Evolutionary conservation across 2,888 invertebrate species (phyloP), one percentile per base, ranked within the genome.

Genomic region (Tenthredo distinguenda): DNA sequence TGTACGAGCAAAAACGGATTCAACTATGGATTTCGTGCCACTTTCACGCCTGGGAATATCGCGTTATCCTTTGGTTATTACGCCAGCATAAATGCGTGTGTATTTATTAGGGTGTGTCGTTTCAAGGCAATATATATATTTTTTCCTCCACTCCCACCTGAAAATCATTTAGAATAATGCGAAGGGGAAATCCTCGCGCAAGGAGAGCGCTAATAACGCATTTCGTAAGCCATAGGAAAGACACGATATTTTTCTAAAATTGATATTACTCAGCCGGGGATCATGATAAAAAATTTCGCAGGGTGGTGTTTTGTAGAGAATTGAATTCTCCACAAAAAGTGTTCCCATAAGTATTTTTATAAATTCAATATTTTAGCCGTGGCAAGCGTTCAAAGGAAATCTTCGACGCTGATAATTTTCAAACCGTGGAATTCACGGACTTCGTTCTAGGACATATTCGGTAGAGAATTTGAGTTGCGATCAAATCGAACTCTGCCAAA

Each of bases 1-100:
- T 62, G 62, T 68, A 68, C 18, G 12, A 26, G 72, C 72, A 74
- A 74, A 74, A 74, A 74, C 40, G 21, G 72, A 74, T 43, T 74
- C 43, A 74, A 40, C 26, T 43, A 74, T 74, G 72, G 72, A 74
- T 74, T 43, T 43, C 43, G 37, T 21, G 72, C 72, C 40, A 74
- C 21, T 43, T 74, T 26, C 72, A 74, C 72, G 72, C 43, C 43
- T 74, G 43, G 72, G n/a, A 43, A 43, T 74, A 43, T 31, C 26
- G 40, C n/a, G 21, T n/a, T 18, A 74, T 43, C 72, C n/a, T 74
- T 74, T 40, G 18, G 15, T 74, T 43, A 34, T 37, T 37, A 71
- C 31, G n/a, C n/a, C 34, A n/a, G 18, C 71, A 37, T 34, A 62
- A 62, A 21, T 62, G 26, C 26, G 21, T 62, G 9, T 26, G n/a